Base-by-base conservation (phyloP, 1,140 invertebrate species). In the Drosophila lowei region DNA sequence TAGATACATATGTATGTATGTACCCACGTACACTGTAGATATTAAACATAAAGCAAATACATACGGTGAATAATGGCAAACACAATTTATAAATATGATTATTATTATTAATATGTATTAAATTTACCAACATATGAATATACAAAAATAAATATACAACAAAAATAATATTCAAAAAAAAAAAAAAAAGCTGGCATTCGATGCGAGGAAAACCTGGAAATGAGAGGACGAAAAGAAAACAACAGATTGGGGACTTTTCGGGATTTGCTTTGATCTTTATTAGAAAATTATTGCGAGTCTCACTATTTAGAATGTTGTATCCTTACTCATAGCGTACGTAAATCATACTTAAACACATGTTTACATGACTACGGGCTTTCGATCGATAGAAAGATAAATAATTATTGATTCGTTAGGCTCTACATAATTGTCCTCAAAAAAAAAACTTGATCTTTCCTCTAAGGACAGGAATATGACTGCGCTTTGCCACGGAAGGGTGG, bases 251-350 rank as follows among this genome's bases (percentile, higher is more conserved):
- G 38, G 42, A 50, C 18, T 60, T 64, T 44, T 72, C 25, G 54
- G 54, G 25, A 25, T 30, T 56, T 47, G 46, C 44, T 59, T 59
- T 49, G 30, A 21, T 59, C 50, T 72, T 79, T 60, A 74, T 75
- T 86, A 70, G 41, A 85, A 85, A 85, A 81, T 77, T 86, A 80
- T 85, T 84, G 79, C 79, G 72, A 84, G 80, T 85, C 58, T 79
- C 73, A 77, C 74, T 58, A 65, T 58, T 46, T 71, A 84, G 52
- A 73, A 73, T 68, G 65, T 68, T 15, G n/a, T 48, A 57, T 46
- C 43, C 65, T 68, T 68, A 68, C 50, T 56, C 44, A 49, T 68
- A 68, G 56, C 34, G 9, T 23, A 55, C 18, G 49, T 64, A 73
- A 73, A 64, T 73, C 52, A 66, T 80, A 80, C 68, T 86, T 80